Evolutionary conservation across 2,113 vertebrate genomes (phyloP), one percentile per base, ranked within the genome.

Genomic region (Notiomystis cincta): DNA sequence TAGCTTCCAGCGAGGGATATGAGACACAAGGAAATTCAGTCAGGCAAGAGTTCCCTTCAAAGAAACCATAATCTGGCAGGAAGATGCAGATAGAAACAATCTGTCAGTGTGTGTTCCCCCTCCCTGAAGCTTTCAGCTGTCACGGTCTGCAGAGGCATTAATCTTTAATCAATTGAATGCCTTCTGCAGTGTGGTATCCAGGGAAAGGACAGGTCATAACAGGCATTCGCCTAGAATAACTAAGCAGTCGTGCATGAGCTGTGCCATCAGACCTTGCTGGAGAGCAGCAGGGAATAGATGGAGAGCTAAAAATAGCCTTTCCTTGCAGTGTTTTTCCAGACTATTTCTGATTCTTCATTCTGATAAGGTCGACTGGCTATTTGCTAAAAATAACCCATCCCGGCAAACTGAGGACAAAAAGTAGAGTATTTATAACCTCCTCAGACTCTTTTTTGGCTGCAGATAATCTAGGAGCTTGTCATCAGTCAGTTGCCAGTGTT

Each of bases 291-390:
- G 93, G 93, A 98, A 92, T 72, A 97, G 97, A 87, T 58, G 69
- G 92, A 81, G 87, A 80, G 92, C 96, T 97, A 98, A 97, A 98
- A 98, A 98, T 98, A 98, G 94, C 87, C 56, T 95, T 97, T 96
- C 97, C 96, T 98, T 93, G 93, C 97, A 97, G 92, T 97, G 96
- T 97, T 98, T 96, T 97, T 98, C 96, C 97, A 94, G 86, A 95
- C 88, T 99, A 98, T 98, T 98, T 99, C 98, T 98, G 98, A 98
- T 98, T 95, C 98, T 98, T 98, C 98, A 97, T 98, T 98, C 98
- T 98, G 98, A 98, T 98, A 98, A 97, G 98, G 97, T 97, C 97
- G 97, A 98, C 98, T 97, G 97, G 97, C 97, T 97, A 97, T 93
- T 94, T 97, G 93, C 98, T 99, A 99, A 98, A 99, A 99, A 99